Evolutionary conservation across 2,113 vertebrate species (phyloP), one percentile per base, ranked within the genome.

Genomic region (Tenebrosternarchus preto): DNA sequence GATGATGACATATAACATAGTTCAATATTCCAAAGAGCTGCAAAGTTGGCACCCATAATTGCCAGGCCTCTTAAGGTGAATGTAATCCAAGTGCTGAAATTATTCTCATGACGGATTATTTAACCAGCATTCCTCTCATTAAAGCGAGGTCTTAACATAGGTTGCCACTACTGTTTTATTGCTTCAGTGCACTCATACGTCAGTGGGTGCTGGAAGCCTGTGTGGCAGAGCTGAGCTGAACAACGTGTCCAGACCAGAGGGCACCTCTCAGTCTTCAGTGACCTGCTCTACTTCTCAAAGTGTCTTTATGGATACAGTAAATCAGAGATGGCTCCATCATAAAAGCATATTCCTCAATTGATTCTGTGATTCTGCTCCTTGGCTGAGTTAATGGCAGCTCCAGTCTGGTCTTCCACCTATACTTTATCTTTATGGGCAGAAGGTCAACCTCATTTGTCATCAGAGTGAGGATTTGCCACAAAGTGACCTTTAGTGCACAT

Each of bases 251-350:
- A 31, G 78, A 83, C 78, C 84, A 74, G 73, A 83, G 68, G 63
- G 78, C 20, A 64, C 17, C 24, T 71, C 63, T 82, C 81, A 86
- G 83, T 84, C 78, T 33, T 82, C 56, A 22, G 78, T 85, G 80
- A 20, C 39, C 22, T 55, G 31, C 78, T 82, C 77, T 79, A 75
- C 85, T 67, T 80, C 77, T 70, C 46, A 73, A 70, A 88, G 77
- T 78, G 63, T 78, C 78, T 90, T 89, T 87, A 88, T 78, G 59
- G 84, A 33, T 74, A 68, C 60, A 70, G 76, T 88, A 89, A 90
- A 90, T 91, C 86, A 88, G 63, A 53, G 0, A 33, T 19, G 77
- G 68, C 76, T 81, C 80, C 50, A 78, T 82, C 82, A 86, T 87
- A 84, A 88, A 88, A 77, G 12, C 71, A 77, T 66, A 78, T 82